Conservation (phyloP, 2,113 vertebrate species). For the Mus musculus region GRCm39 chr13:78248501-78249000, state of each 20-base stretch:
- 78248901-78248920: constrained; percentile 89
- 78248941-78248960: constrained; percentile 87
- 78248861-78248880: constrained; percentile 89
- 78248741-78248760: constrained; percentile 59
- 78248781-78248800: constrained; percentile 78
- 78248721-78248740: constrained; percentile 62
- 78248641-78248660: constrained; percentile 82
- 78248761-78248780: constrained; percentile 75
- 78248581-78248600: constrained; percentile 99
- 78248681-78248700: constrained; percentile 75
- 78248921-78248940: constrained; percentile 91
- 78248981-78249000: constrained; percentile 86
- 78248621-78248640: constrained; percentile 89
- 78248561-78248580: constrained; percentile 99
- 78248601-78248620: constrained; percentile 95
- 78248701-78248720: constrained; percentile 65
- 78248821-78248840: constrained; percentile 86
- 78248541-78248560: constrained; percentile 99
- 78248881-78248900: constrained; percentile 88
- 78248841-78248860: constrained; percentile 86
- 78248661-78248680: constrained; percentile 78
- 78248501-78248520: constrained; percentile 99
- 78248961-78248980: constrained; percentile 88
- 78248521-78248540: constrained; percentile 99
- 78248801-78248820: constrained; percentile 81